Conservation (phyloP, 2,888 invertebrate genomes). For the Unio pictorum region DNA sequence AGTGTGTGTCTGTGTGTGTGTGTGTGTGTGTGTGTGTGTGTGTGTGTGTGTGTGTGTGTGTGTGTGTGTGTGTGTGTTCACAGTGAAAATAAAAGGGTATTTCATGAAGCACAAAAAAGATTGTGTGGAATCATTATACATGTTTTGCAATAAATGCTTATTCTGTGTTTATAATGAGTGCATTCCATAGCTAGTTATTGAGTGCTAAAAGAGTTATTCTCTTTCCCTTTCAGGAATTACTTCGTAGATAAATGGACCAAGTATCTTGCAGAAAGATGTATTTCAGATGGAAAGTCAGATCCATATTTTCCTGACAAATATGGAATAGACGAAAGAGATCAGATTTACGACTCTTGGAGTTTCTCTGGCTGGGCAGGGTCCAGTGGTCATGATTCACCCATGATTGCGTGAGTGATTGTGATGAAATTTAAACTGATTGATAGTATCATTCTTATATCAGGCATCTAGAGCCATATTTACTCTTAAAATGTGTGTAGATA, state of each 20-base stretch:
- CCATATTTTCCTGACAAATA: conserved; percentile 60
- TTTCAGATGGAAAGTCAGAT: conserved; percentile 48
- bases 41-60: too few species aligned
- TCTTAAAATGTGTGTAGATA: too few species aligned
- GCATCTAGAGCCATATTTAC: too few species aligned
- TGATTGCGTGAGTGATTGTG: conserved; percentile 64
- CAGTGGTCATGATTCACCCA: conserved; percentile 69
- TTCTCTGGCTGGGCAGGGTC: conserved; percentile 68
- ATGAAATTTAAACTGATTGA: not conserved
- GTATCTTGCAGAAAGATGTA: conserved; percentile 52
- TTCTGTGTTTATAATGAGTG: too few species aligned
- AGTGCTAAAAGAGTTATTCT: too few species aligned
- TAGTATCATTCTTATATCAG: too few species aligned
- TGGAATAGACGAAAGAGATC: conserved; percentile 61
- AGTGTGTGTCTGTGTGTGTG: too few species aligned
- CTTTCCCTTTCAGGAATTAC: conserved; percentile 47
- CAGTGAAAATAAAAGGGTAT: too few species aligned
- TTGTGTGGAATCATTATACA: not conserved
- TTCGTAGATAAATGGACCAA: conserved; percentile 59
- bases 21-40: too few species aligned
- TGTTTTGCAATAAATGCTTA: not conserved
- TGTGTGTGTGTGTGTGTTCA: too few species aligned
- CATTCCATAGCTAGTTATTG: too few species aligned
- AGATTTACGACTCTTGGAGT: conserved; percentile 61
- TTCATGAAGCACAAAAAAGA: too few species aligned